Evolutionary conservation across 2,888 invertebrate genomes (phyloP).

Genomic region (Cantharis flavilabris): DNA sequence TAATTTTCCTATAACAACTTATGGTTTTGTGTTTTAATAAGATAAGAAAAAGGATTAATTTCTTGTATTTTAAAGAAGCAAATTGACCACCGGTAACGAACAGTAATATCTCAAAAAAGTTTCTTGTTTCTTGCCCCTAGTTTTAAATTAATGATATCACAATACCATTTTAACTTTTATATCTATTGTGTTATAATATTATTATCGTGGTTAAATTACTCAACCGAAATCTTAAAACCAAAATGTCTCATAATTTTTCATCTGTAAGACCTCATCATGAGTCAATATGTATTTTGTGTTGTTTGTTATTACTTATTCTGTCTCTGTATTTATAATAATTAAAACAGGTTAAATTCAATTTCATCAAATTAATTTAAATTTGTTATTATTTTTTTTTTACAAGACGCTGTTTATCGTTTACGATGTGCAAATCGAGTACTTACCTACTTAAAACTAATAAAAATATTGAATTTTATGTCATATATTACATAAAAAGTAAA

Average conservation of each 20-base stretch:
- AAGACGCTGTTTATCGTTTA: not conserved
- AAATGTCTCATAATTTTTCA: not conserved
- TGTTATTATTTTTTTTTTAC: not conserved
- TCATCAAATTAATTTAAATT: not conserved
- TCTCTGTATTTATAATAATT: not conserved
- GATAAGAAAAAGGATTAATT: not conserved
- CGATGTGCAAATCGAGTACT: not conserved
- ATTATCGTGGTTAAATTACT: not conserved
- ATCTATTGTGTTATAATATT: not conserved
- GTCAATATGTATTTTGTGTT: not conserved
- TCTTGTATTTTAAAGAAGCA: not conserved
- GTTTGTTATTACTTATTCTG: not conserved
- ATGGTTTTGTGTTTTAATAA: not conserved
- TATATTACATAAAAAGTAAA: not conserved
- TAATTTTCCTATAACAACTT: not conserved
- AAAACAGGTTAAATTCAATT: not conserved
- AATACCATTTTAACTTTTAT: not conserved
- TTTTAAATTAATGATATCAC: not conserved
- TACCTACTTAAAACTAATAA: not conserved
- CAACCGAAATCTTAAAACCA: not conserved
- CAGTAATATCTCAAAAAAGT: not conserved
- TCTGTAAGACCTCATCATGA: not conserved
- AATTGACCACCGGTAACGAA: not conserved
- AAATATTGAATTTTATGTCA: not conserved
- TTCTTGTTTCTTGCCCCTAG: not conserved